Percentiles rank a stretch among this genome's conserved stretches.
Evolutionary conservation across 1,140 invertebrate genomes (phyloP).

Genomic region (Drosophila pandora): DNA sequence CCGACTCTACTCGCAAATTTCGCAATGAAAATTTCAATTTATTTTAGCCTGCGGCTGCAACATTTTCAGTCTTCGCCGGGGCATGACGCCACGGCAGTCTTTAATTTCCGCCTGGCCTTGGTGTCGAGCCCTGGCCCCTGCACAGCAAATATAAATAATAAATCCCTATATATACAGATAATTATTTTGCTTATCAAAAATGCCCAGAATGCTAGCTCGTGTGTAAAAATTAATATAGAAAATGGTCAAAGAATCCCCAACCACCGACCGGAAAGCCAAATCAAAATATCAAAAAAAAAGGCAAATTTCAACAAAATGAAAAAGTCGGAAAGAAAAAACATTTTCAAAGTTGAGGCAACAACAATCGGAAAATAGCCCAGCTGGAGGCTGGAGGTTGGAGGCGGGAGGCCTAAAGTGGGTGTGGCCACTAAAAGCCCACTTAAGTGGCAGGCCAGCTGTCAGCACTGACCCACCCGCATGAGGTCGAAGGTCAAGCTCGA

Average conservation of each 20-base stretch:
- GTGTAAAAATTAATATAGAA: conserved; percentile 67
- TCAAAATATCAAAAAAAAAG: conserved; percentile 8
- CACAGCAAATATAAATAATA: conserved; percentile 45
- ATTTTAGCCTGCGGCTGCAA: conserved; percentile 67
- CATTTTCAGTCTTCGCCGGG: conserved; percentile 48
- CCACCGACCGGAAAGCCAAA: neutral
- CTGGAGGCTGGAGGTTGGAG: conserved; percentile 26
- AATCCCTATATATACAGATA: conserved; percentile 56
- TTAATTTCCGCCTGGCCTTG: conserved; percentile 66
- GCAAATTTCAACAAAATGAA: conserved; percentile 1
- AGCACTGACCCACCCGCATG: conserved; percentile 48
- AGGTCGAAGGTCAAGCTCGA: conserved; percentile 51
- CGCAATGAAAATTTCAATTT: conserved; percentile 79
- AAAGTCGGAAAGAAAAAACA: conserved; percentile 17
- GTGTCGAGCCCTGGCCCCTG: neutral
- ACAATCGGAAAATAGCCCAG: conserved; percentile 26
- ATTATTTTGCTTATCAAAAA: conserved; percentile 67
- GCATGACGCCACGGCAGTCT: conserved; percentile 44
- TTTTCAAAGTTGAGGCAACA: conserved; percentile 34
- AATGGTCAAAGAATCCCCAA: conserved; percentile 15
- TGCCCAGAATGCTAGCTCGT: conserved; percentile 59
- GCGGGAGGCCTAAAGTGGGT: conserved; percentile 25
- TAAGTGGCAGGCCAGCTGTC: conserved; percentile 56
- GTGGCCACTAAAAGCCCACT: conserved; percentile 54
- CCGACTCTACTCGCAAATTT: conserved; percentile 20